Conservation (phyloP, 2,888 invertebrate genomes). For the Euplagia quadripunctaria region DNA sequence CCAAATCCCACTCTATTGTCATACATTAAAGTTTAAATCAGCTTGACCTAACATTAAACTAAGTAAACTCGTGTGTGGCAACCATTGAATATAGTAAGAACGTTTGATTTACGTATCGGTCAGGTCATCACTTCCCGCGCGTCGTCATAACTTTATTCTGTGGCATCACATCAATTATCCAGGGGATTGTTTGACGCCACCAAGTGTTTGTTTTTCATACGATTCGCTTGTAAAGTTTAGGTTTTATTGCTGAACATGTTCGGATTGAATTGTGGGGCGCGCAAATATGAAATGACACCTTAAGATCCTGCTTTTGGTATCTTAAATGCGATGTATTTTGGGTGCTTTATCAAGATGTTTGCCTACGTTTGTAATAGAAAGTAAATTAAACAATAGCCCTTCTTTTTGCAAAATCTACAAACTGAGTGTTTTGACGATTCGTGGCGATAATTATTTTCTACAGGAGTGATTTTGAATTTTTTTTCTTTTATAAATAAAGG, state of each 20-base stretch:
- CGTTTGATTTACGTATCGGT: slow-evolving; percentile 74
- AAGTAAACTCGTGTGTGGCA: slow-evolving; percentile 33
- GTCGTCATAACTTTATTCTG: slow-evolving; percentile 69
- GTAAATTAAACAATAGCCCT: too few relatives aligned
- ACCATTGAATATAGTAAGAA: slow-evolving; percentile 32
- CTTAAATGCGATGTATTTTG: neutral
- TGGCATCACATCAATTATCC: slow-evolving; percentile 55
- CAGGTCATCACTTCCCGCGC: slow-evolving; percentile 83
- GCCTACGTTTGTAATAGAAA: too few relatives aligned
- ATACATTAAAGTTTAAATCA: neutral
- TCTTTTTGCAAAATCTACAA: too few relatives aligned
- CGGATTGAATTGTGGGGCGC: neutral
- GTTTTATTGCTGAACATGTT: slow-evolving; percentile 33
- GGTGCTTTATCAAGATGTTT: neutral
- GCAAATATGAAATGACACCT: neutral
- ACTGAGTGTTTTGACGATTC: too few relatives aligned
- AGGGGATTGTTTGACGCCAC: slow-evolving; percentile 22
- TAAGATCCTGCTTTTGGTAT: neutral
- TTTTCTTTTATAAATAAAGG: too few relatives aligned
- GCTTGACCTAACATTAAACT: neutral
- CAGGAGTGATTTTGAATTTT: too few relatives aligned
- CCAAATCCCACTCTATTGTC: neutral
- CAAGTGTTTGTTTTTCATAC: slow-evolving; percentile 31
- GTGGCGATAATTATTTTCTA: too few relatives aligned
- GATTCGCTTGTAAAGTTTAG: slow-evolving; percentile 40